Evolutionary conservation across 2,113 vertebrate species (phyloP), one percentile per base, ranked within the genome.

Genomic region (Callipepla squamata): DNA sequence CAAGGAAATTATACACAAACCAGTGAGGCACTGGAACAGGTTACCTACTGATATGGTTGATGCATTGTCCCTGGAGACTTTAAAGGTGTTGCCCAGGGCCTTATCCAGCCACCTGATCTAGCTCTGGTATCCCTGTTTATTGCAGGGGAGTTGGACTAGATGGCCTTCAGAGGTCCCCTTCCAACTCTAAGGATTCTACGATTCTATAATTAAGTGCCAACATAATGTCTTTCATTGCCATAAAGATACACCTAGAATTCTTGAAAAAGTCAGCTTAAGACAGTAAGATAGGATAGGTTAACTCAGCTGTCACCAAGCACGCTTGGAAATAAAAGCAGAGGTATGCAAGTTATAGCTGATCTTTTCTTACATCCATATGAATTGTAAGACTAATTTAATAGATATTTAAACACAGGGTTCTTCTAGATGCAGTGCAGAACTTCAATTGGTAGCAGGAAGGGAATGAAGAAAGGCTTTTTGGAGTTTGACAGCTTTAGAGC

Each of bases 151-250:
- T 8, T 48, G 47, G 47, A 48, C 47, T 48, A 12, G 47, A 48
- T 22, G 21, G 47, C 47, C 10, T 48, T 48, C 47, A 48, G 21
- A 22, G 47, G 47, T 48, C 47, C 21, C 11, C 22, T 50, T 50
- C 48, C 48, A 50, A 50, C 6, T 50, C 48, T 13, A 50, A 50
- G 22, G 47, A 48, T 48, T 48, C 47, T 48, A 48, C 21, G 47
- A 21, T 25, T 75, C 76, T 16, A 53, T 4, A 22, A 19, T 0
- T 0, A 0, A 51, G 26, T 51, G n/a, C 17, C 17, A 73, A 61
- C 18, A 61, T 14, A 84, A 10, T 57, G 6, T 7, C 89, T 91
- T 73, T 59, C 50, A 40, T n/a, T 15, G 80, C 42, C 20, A 58
- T 18, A 66, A 50, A 67, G 2, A 7, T 51, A 85, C 63, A 80